These are phyloP conservation scores for Dyspetes luteomarginatus DNA, from an alignment of 2,888 invertebrate species.

Conservation along the genomic window DNA sequence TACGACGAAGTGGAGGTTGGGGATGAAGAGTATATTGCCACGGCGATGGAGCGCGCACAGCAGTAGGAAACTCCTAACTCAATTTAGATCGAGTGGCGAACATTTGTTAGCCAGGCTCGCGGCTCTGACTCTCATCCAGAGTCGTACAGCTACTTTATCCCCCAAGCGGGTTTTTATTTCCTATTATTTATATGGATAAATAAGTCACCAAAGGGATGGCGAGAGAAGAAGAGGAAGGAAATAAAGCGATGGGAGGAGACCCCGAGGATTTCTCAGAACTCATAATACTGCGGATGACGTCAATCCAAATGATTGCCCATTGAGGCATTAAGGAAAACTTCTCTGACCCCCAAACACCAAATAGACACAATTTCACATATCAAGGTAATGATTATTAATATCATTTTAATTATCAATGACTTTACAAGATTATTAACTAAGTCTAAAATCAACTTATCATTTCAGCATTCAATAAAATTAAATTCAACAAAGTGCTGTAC, in stretches of 20 bases:
- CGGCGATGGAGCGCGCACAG: constrained; percentile 58
- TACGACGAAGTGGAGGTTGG: constrained; percentile 68
- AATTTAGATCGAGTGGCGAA: constrained; percentile 84
- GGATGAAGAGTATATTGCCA: constrained; percentile 64
- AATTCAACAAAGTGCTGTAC: too few species aligned
- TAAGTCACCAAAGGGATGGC: constrained; percentile 71
- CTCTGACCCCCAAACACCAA: background rate
- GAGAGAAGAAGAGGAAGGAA: constrained; percentile 52
- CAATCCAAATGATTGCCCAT: constrained; percentile 26
- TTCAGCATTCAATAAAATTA: too few species aligned
- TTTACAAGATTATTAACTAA: too few species aligned
- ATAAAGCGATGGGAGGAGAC: constrained; percentile 40
- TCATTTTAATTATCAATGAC: too few species aligned
- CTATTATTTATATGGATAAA: constrained; percentile 83
- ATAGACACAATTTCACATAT: too few species aligned
- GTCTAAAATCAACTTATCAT: too few species aligned
- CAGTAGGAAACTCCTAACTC: constrained; percentile 79
- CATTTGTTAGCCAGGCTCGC: constrained; percentile 81
- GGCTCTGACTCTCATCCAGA: constrained; percentile 66
- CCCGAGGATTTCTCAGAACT: background rate
- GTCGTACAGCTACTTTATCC: constrained; percentile 71
- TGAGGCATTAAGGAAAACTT: background rate
- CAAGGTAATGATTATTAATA: too few species aligned
- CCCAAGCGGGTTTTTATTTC: constrained; percentile 79
- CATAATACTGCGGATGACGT: constrained; percentile 38